These are phyloP conservation scores for Drosophila santomea DNA, from an alignment of 1,140 invertebrate genomes.

Conservation along the genomic window DNA sequence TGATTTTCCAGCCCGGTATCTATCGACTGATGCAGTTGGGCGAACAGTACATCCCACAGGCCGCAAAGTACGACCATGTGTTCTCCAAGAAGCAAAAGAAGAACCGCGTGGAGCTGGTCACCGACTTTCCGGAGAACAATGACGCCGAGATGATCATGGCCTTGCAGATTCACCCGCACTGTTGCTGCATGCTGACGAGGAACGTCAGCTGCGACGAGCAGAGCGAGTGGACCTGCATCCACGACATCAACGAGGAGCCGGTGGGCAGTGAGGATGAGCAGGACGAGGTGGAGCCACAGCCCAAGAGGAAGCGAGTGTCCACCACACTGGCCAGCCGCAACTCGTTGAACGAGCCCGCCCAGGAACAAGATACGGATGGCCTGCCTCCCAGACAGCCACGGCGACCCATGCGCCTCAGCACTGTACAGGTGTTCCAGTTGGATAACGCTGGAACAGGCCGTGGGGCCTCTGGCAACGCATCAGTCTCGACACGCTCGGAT, in stretches of 20 bases:
- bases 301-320: slow-evolving; percentile 84
- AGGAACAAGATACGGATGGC: slow-evolving; percentile 8
- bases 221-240: slow-evolving; percentile 97
- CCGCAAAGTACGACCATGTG: slow-evolving; percentile 91
- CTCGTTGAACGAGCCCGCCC: not conserved
- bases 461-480: not conserved
- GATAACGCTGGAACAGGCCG: slow-evolving; percentile 20
- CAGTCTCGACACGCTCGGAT: slow-evolving; percentile 22
- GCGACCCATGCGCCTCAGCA: slow-evolving; percentile 23
- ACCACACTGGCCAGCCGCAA: slow-evolving; percentile 1
- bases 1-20: slow-evolving; percentile 91
- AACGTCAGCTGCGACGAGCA: slow-evolving; percentile 94
- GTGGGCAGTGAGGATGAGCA: slow-evolving; percentile 44
- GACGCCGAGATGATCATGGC: slow-evolving; percentile 96
- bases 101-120: slow-evolving; percentile 95
- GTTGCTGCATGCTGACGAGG: slow-evolving; percentile 94
- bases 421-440: slow-evolving; percentile 45
- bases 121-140: slow-evolving; percentile 94
- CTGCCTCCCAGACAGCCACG: slow-evolving; percentile 8
- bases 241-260: slow-evolving; percentile 89
- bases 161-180: slow-evolving; percentile 95
- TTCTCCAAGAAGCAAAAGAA: slow-evolving; percentile 90
- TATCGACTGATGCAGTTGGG: slow-evolving; percentile 95
- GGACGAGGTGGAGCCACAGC: slow-evolving; percentile 38
- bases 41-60: slow-evolving; percentile 91